Conservation (phyloP, 2,888 invertebrate species). For the Escarpia spicata region DNA sequence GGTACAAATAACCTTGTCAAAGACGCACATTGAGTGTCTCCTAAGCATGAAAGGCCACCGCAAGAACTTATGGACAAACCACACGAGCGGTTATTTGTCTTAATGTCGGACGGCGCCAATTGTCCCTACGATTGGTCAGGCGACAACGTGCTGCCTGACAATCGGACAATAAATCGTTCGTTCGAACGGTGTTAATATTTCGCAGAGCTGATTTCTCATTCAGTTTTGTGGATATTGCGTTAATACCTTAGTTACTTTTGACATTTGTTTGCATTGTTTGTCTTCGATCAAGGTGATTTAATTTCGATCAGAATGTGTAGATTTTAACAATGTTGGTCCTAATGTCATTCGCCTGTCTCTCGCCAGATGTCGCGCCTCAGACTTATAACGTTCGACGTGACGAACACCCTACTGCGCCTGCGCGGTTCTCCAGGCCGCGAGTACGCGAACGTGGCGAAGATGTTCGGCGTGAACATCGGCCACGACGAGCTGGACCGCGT, state of each 20-base stretch:
- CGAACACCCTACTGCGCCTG: conserved; percentile 83
- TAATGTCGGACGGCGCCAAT: too few species aligned
- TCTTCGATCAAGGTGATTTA: neutral
- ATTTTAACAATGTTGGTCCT: neutral
- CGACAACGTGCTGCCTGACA: too few species aligned
- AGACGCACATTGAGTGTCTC: too few species aligned
- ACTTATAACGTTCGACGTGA: conserved; percentile 85
- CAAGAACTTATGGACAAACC: too few species aligned
- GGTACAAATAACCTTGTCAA: too few species aligned
- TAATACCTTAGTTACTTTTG: neutral
- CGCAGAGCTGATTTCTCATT: too few species aligned
- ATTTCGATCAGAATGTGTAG: neutral
- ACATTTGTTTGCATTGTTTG: neutral
- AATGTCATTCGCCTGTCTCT: neutral
- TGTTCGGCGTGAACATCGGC: conserved; percentile 74
- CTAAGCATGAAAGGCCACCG: too few species aligned
- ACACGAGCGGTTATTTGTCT: too few species aligned
- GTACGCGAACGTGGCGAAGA: conserved; percentile 77
- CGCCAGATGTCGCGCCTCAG: conserved; percentile 41
- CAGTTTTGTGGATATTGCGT: too few species aligned
- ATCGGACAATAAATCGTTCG: too few species aligned
- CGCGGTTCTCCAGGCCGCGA: conserved; percentile 77
- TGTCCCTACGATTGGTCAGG: too few species aligned
- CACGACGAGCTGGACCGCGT: conserved; percentile 70
- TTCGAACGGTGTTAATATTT: too few species aligned